Percentiles rank a stretch among this genome's conserved stretches.
Evolutionary conservation across 1,140 invertebrate species (phyloP).

Genomic region (Sycobia sp.): DNA sequence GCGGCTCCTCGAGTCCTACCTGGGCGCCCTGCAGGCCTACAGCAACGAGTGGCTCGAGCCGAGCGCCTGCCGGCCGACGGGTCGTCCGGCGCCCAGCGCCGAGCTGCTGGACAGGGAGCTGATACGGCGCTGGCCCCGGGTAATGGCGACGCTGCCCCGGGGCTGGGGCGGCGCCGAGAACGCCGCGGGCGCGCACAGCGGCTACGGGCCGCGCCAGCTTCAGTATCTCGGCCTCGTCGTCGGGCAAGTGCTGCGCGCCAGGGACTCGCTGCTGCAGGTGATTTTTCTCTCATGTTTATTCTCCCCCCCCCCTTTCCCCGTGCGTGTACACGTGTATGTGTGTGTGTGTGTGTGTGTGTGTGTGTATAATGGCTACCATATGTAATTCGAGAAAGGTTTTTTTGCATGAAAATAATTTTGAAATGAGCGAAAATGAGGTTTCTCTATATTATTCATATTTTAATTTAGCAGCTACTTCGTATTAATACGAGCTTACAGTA

Average conservation of each 20-base stretch:
- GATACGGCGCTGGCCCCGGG: constrained; percentile 42
- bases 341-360: too few relatives aligned
- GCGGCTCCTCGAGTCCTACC: constrained; percentile 43
- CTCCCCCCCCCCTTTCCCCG: too few relatives aligned
- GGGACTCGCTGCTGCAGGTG: constrained; percentile 40
- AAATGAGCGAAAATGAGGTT: too few relatives aligned
- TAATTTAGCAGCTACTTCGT: too few relatives aligned
- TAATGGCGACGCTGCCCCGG: constrained; percentile 43
- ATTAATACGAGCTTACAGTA: too few relatives aligned
- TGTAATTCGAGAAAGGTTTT: too few relatives aligned
- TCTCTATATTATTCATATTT: too few relatives aligned
- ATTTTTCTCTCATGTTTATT: not conserved
- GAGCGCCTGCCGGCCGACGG: too few relatives aligned
- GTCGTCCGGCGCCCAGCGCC: not conserved
- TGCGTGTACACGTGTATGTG: too few relatives aligned
- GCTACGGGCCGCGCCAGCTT: constrained; percentile 57
- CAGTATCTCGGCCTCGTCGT: constrained; percentile 56
- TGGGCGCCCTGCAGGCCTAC: constrained; percentile 39
- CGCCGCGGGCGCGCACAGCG: constrained; percentile 37
- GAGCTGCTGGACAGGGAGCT: constrained; percentile 45
- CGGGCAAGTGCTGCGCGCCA: constrained; percentile 41
- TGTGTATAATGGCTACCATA: too few relatives aligned
- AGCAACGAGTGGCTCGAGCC: constrained; percentile 27
- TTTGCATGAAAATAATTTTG: too few relatives aligned
- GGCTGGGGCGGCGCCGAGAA: too few relatives aligned